These are phyloP conservation scores for Lepus timidus DNA, from an alignment of 2,113 vertebrate genomes.

Conservation along the genomic window DNA sequence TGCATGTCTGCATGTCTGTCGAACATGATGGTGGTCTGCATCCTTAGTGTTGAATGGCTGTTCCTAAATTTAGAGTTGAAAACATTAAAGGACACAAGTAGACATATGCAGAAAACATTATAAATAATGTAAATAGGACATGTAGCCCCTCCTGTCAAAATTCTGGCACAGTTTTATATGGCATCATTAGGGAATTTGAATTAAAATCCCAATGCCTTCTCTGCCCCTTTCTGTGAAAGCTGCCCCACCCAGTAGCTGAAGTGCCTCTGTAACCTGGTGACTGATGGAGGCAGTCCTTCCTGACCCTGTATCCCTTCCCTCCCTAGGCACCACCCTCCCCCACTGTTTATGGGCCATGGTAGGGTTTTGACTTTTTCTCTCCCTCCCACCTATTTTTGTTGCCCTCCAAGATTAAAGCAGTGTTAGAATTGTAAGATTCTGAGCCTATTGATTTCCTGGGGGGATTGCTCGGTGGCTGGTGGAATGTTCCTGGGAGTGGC, in stretches of 20 bases:
- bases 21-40: not conserved
- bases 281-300: slow-evolving; percentile 55
- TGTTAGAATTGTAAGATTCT: not conserved
- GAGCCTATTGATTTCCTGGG: not conserved
- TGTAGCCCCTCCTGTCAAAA: not conserved
- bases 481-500: not conserved
- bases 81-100: not conserved
- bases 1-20: not conserved
- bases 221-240: slow-evolving; percentile 35
- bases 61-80: not conserved
- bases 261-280: not conserved
- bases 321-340: not conserved
- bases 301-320: not conserved
- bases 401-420: not conserved
- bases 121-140: slow-evolving; percentile 2
- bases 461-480: not conserved
- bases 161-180: not conserved
- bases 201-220: slow-evolving; percentile 4
- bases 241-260: slow-evolving; percentile 74
- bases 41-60: not conserved
- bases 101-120: not conserved
- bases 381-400: slow-evolving; percentile 7
- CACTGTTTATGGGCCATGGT: not conserved
- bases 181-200: slow-evolving; percentile 5
- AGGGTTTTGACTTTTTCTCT: not conserved